Percentiles rank a stretch among this genome's conserved stretches.
Evolutionary conservation across 2,113 vertebrate genomes (phyloP).

Genomic region (Epinephelus moara): DNA sequence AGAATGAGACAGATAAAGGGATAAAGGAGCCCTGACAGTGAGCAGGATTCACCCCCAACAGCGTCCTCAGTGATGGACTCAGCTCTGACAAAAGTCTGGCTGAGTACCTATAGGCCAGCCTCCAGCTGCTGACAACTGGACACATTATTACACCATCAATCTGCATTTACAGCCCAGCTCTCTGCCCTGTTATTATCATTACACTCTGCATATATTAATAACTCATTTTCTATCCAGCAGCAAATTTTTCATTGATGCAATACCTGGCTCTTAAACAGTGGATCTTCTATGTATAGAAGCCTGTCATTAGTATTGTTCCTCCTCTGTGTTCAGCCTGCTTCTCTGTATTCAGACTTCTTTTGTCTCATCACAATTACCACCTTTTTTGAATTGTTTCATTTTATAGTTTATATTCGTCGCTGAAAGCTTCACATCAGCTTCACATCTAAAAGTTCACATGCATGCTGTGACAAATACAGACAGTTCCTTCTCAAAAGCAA

Average conservation of each 20-base stretch:
- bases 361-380: not conserved
- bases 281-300: slow-evolving; percentile 12
- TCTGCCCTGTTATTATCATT: slow-evolving; percentile 31
- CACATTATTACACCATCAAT: slow-evolving; percentile 40
- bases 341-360: not conserved
- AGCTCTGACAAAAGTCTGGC: slow-evolving; percentile 13
- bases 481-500: not conserved
- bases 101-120: slow-evolving; percentile 4
- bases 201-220: slow-evolving; percentile 43
- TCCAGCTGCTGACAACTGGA: slow-evolving; percentile 7
- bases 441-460: not conserved
- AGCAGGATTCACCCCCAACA: not conserved
- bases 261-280: slow-evolving; percentile 30
- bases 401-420: not conserved
- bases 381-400: not conserved
- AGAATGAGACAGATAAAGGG: not conserved
- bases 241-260: slow-evolving; percentile 10
- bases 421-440: not conserved
- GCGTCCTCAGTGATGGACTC: not conserved
- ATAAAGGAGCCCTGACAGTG: slow-evolving; percentile 5
- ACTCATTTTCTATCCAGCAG: slow-evolving; percentile 5
- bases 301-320: slow-evolving; percentile 17
- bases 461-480: not conserved
- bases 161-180: slow-evolving; percentile 18
- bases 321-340: not conserved